These are phyloP conservation scores for Malurus leucopterus DNA, from an alignment of 2,797 vertebrate species.

Conservation along the genomic window DNA sequence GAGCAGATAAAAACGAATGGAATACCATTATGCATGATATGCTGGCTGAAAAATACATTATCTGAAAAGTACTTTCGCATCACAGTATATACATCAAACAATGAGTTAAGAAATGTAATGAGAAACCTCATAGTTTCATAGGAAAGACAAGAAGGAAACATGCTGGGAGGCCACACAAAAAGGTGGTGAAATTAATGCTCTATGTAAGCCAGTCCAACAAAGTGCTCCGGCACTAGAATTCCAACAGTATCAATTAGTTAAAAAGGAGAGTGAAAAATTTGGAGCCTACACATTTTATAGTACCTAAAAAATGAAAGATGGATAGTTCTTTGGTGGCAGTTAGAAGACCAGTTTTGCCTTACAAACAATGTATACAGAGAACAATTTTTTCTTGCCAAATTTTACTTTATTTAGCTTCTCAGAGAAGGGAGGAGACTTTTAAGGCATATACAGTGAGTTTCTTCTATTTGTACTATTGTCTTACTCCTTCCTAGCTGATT, in stretches of 20 bases:
- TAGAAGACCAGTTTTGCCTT: not conserved
- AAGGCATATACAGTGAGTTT: not conserved
- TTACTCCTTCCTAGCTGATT: not conserved
- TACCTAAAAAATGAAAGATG: not conserved
- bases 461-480: not conserved
- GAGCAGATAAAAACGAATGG: constrained; percentile 28
- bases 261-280: not conserved
- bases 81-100: constrained; percentile 1
- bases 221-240: not conserved
- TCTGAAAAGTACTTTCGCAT: not conserved
- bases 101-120: not conserved
- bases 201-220: not conserved
- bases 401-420: not conserved
- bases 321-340: not conserved
- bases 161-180: constrained; percentile 13
- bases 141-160: constrained; percentile 4
- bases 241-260: not conserved
- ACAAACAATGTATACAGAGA: not conserved
- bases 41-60: not conserved
- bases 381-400: not conserved
- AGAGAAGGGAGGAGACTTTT: not conserved
- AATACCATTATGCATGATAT: not conserved
- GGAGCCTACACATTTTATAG: not conserved
- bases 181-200: not conserved
- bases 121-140: not conserved